A percentile compares a stretch with the other conserved stretches of the same genome.
These are phyloP conservation scores for Esperia sulphurella DNA, from an alignment of 2,888 invertebrate species.

Conservation along the genomic window DNA sequence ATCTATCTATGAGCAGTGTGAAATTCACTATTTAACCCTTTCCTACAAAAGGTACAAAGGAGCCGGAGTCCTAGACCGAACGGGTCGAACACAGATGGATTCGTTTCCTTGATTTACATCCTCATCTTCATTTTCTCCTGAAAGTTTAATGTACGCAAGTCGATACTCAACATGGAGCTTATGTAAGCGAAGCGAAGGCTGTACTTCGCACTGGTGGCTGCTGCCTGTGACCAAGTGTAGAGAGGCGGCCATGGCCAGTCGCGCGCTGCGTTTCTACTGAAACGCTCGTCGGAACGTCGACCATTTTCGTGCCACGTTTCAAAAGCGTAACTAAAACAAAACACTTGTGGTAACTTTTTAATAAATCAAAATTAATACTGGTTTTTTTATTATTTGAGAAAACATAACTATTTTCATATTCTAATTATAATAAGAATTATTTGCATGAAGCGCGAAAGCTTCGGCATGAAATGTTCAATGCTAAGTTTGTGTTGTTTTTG, in stretches of 20 bases:
- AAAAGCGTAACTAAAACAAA: background rate
- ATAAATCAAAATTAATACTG: background rate
- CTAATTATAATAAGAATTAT: too few relatives aligned
- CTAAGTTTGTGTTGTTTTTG: constrained; percentile 21
- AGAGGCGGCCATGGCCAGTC: constrained; percentile 54
- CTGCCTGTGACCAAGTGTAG: background rate
- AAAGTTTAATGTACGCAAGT: constrained; percentile 36
- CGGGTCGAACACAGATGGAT: too few relatives aligned
- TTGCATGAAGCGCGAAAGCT: constrained; percentile 35
- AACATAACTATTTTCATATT: too few relatives aligned
- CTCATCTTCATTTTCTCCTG: constrained; percentile 16
- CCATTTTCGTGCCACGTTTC: background rate
- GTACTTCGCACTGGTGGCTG: constrained; percentile 15
- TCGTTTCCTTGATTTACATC: background rate
- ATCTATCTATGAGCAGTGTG: too few relatives aligned
- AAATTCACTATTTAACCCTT: too few relatives aligned
- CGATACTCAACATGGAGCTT: constrained; percentile 32
- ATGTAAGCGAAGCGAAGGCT: constrained; percentile 29
- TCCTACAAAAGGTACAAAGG: too few relatives aligned
- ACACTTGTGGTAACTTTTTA: constrained; percentile 6
- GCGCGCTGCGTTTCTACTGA: constrained; percentile 46
- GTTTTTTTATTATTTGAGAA: background rate
- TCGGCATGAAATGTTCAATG: constrained; percentile 21
- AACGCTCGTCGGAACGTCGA: constrained; percentile 38
- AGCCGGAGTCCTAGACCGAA: too few relatives aligned